Conservation (phyloP, 2,888 invertebrate species). For the Acanthosepion lycidas region DNA sequence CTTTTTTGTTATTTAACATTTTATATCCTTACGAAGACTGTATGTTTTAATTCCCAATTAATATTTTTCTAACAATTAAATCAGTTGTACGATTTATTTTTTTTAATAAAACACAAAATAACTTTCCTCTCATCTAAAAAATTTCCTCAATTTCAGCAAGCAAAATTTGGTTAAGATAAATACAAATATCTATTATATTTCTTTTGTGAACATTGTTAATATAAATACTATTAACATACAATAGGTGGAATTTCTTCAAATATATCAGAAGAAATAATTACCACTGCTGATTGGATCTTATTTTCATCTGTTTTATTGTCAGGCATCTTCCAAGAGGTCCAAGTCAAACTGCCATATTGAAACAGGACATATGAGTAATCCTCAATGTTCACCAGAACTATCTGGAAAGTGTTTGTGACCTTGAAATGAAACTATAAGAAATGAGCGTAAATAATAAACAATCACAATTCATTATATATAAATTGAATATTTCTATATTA, state of each 20-base stretch:
- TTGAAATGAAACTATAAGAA: not conserved
- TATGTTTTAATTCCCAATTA: too few relatives aligned
- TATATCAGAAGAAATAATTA: not conserved
- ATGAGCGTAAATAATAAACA: not conserved
- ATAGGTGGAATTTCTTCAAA: not conserved
- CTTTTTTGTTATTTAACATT: too few relatives aligned
- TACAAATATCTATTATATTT: too few relatives aligned
- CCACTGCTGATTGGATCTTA: not conserved
- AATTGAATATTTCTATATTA: too few relatives aligned
- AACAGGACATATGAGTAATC: not conserved
- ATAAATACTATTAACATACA: too few relatives aligned
- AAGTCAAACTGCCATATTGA: not conserved
- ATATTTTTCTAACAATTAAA: too few relatives aligned
- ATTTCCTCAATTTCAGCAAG: not conserved
- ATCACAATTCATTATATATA: not conserved
- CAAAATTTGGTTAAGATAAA: too few relatives aligned
- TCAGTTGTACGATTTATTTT: too few relatives aligned
- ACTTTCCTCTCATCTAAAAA: not conserved
- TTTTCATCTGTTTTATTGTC: not conserved
- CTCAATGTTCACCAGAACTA: not conserved
- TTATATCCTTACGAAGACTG: too few relatives aligned
- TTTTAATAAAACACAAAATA: too few relatives aligned
- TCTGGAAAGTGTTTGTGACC: not conserved
- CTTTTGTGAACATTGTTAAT: too few relatives aligned
- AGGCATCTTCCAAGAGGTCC: not conserved